Evolutionary conservation across 2,888 invertebrate species (phyloP), one percentile per base, ranked within the genome.

Genomic region (Hydroisotoma schaefferi): DNA sequence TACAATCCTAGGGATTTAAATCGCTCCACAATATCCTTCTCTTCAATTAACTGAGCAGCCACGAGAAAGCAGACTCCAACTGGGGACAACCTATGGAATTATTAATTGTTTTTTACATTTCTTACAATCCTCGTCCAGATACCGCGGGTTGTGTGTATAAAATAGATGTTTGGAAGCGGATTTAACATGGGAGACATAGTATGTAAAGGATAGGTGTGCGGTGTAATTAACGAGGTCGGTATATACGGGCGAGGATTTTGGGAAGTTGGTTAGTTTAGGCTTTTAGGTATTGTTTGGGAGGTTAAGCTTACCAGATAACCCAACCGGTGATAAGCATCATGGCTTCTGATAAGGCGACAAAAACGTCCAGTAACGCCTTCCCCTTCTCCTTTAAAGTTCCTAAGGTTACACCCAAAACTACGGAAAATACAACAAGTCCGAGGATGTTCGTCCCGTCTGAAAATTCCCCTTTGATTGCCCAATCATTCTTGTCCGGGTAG

Each of bases 261-360:
- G 44, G 18, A 33, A 18, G 22, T 25, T n/a, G 15, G 18, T 4
- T n/a, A n/a, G n/a, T n/a, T n/a, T n/a, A n/a, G n/a, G n/a, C 53
- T 6, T 53, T 53, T 38, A 40, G n/a, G 18, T 43, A 4, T 25
- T 23, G 28, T 20, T n/a, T n/a, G n/a, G n/a, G n/a, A n/a, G n/a
- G n/a, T n/a, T n/a, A n/a, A 18, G 68, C 79, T 81, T 77, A 93
- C 94, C 94, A 95, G 77, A 98, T 94, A 69, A 97, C 94, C 87
- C 94, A 90, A 61, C 88, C 87, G 59, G 98, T 95, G 67, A 98
- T 92, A 59, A 88, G 86, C 95, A 98, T 97, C 86, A 94, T 92
- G 26, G 93, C 91, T 74, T 94, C 93, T 20, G 92, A 90, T 15
- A 97, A 78, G 0, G 88, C 81, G 61, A 87, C 85, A 79, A 95